Evolutionary conservation across 92 coral and sea anemone species (phyloP), one percentile per base, ranked within the genome.

Genomic region (Phenganax subtilis): DNA sequence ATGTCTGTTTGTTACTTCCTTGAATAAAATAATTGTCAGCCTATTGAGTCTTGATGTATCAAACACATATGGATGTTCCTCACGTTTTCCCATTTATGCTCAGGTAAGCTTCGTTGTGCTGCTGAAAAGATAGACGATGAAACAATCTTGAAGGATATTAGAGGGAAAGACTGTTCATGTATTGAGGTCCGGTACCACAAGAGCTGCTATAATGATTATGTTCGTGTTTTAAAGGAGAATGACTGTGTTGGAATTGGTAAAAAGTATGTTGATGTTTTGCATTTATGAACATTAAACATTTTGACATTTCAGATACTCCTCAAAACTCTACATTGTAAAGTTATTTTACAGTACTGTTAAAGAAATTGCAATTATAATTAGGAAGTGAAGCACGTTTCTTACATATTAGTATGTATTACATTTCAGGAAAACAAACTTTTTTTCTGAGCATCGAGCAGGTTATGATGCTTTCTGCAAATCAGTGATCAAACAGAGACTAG

Each of bases 121-220:
- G 65, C 65, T 75, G 80, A 75, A 75, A 75, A 27, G 67, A 75
- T 55, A 75, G 80, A 57, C 51, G 80, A 75, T 55, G 80, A 75
- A 75, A 12, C 10, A 17, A 75, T 75, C 62, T 75, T 75, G 80
- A 75, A 75, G 80, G 80, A 75, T 28, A 75, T 75, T 51, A 75
- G 80, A 75, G 80, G 80, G 60, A 75, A 75, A 75, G 80, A 75
- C 80, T 75, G 80, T 75, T 75, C 80, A 57, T 75, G 80, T 75
- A 75, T 75, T 75, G 80, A 75, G 17, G 80, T 75, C 53, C 67
- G 31, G 66, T 75, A 75, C 80, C 80, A 75, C 80, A 75, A 75
- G 67, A 75, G 80, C 80, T 75, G 80, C 80, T 75, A 75, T 55
- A 75, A 55, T 55, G 80, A 75, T 7, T 75, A 75, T 75, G 80